Evolutionary conservation across 2,113 vertebrate species (phyloP).

Genomic region (Thalassarche chlororhynchos): DNA sequence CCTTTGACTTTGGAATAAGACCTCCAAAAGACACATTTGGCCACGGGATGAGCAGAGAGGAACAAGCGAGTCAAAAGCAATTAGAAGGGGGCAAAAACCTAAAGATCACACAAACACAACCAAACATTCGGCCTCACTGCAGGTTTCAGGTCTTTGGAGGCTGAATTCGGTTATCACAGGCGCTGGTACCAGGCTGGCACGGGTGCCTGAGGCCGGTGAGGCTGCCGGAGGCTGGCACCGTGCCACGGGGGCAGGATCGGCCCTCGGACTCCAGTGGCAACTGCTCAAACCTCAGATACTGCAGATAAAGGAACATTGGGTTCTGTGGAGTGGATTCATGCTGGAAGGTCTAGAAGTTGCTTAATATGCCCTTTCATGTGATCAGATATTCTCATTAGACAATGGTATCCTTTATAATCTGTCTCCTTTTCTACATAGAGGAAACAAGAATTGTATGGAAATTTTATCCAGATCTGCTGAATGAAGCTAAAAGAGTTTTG

Average conservation of each 20-base stretch:
- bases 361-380: background rate
- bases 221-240: background rate
- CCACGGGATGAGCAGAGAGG: rapidly evolving
- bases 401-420: background rate
- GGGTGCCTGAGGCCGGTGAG: rapidly evolving
- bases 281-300: background rate
- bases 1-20: background rate
- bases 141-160: rapidly evolving
- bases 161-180: rapidly evolving
- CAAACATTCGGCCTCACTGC: rapidly evolving
- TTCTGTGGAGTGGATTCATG: background rate
- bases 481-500: conserved; percentile 3
- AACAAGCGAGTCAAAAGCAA: background rate
- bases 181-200: rapidly evolving
- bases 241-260: rapidly evolving
- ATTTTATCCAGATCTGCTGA: background rate
- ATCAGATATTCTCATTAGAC: background rate
- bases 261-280: background rate
- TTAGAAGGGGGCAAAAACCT: background rate
- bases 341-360: background rate
- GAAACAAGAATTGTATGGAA: background rate
- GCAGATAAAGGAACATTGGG: rapidly evolving
- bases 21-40: rapidly evolving
- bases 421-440: background rate
- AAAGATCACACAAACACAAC: too few species aligned